Base-by-base conservation (phyloP, 2,888 invertebrate genomes). In the Cryptocheilus praepositus region DNA sequence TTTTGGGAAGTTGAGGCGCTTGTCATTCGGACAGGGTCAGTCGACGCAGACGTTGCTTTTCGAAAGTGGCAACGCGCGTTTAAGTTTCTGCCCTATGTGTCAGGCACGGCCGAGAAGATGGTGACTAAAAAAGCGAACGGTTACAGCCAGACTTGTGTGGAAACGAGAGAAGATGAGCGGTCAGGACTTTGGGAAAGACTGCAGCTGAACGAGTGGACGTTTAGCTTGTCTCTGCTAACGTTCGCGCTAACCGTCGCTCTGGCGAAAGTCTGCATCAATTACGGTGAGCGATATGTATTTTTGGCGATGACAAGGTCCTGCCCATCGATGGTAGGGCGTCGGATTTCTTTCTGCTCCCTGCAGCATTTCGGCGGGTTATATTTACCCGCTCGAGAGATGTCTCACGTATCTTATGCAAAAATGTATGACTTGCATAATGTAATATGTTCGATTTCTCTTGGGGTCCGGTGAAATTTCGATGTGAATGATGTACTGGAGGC, bases 181-280 rank as follows among this genome's bases (percentile, higher is more conserved):
- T 4, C 36, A 2, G 8, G 8, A 36, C 36, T 36, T 4, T 36
- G 36, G 36, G 56, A 64, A 22, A 72, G 60, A 22, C 21, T 82
- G 0, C 74, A 71, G 21, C 61, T 85, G 19, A 76, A 83, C 70
- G 86, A 86, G 55, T 79, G 83, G 80, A 83, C 80, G 1, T 84
- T 83, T 52, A 83, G 71, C 58, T 64, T 81, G 13, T 67, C 78
- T 28, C 76, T 85, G 4, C 77, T 86, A 54, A 51, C 71, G 16
- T 46, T 84, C 13, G 82, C 85, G 4, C 61, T 81, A 13, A 70
- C 78, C 3, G 80, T 85, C 49, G 75, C 85, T 15, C 55, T 83
- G 54, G 81, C 77, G 28, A 86, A 86, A 68, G 61, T 85, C n/a
- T 82, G 74, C 46, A 53, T 75, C 4, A 82, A 81, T 71, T 81